Base-by-base conservation (phyloP, 2,797 vertebrate genomes). In the Phataginus tetradactyla region DNA sequence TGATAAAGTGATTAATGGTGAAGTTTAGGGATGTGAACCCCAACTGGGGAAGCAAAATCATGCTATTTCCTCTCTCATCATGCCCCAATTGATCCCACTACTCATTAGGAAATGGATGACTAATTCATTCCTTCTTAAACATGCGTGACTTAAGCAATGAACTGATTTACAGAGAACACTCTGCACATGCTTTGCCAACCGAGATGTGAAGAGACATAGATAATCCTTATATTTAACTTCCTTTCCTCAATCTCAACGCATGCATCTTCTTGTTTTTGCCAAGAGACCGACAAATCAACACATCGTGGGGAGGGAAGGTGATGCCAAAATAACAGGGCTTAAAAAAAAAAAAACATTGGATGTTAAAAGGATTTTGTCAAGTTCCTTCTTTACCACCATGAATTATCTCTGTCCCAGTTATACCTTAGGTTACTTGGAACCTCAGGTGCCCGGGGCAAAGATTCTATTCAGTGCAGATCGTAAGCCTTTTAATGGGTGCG, bases 51-150 rank as follows among this genome's bases (percentile, higher is more conserved):
- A 88, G 93, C 66, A 92, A 88, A 95, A 92, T 9, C 25, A 4
- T 10, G 88, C 55, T 78, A 55, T 96, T 94, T 45, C 74, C 69
- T 96, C 92, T 96, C 59, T 86, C 86, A 84, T 95, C 74, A 23
- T 90, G 79, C 72, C 96, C 42, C 72, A 51, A 57, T 59, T 75
- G 91, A 68, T 96, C 72, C 79, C 79, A 93, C 49, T 61, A 74
- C 87, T 96, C 86, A 75, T 93, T 92, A 94, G 1, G 94, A 95
- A 51, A 15, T 0, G 20, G 90, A 32, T 96, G 97, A 96, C 92
- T 96, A 95, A 96, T 95, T 90, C 93, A 95, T 92, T 97, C 96
- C 94, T 79, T 88, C 94, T 97, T 97, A 94, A 96, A 96, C 95
- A 97, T 94, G 95, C 93, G 87, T 79, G 88, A 96, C 91, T 97